Evolutionary conservation across 2,797 vertebrate species (phyloP), one percentile per base, ranked within the genome.

Genomic region (Sebastes kiyomatsui): DNA sequence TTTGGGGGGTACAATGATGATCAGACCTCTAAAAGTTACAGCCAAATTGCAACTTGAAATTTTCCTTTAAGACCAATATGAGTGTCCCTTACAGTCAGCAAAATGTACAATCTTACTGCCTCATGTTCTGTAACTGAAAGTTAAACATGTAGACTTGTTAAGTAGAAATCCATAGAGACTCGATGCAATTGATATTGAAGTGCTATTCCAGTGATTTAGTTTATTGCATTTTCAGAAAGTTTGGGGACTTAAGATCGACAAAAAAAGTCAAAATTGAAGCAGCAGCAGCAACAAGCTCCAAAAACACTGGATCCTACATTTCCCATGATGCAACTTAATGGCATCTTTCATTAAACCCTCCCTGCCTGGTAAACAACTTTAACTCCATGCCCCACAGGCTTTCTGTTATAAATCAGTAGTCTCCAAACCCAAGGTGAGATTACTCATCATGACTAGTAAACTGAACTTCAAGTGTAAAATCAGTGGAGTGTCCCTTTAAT

Each of bases 381-480:
- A 61, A 75, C 42, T 66, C 30, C n/a, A 25, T 12, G 13, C 25
- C 25, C 10, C 20, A 49, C 14, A 71, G 38, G 22, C 32, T 71
- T 27, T 62, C 27, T 75, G 32, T 38, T 38, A 28, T 20, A 38
- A 22, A 27, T 32, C 14, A 25, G 7, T 23, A 2, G 7, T n/a
- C 23, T 66, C 59, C 2, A 20, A 30, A 22, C 20, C 58, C 7
- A 58, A 4, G 11, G 14, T 49, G 23, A 46, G 13, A 76, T 33
- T 58, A 30, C 54, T 25, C 62, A n/a, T 58, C n/a, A 23, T 64
- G 32, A 25, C 62, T 79, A 62, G 32, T 55, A 22, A 75, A 82
- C 56, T 77, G 65, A 77, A 78, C 14, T 58, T 76, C 6, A 55
- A 46, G 60, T 69, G 58, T 58, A 52, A 67, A 83, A 80, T 60